These are phyloP conservation scores for Drosophila watanabei DNA, from an alignment of 1,140 invertebrate genomes.

Conservation along the genomic window DNA sequence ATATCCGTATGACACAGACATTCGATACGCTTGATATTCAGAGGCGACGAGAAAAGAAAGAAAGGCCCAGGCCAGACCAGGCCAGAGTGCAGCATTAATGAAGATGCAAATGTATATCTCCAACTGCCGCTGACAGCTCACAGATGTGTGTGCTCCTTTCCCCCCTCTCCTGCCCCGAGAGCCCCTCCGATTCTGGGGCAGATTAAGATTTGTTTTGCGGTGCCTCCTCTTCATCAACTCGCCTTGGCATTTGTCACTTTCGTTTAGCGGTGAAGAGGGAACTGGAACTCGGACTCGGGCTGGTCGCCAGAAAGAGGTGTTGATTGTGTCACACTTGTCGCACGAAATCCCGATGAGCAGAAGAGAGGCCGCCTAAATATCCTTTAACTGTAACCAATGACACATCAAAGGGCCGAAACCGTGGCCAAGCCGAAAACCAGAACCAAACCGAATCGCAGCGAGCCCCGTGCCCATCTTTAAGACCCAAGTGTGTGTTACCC, in stretches of 20 bases:
- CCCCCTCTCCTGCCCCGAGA: not conserved
- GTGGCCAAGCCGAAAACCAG: conserved; percentile 13
- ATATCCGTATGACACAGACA: conserved; percentile 18
- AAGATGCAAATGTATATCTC: conserved; percentile 74
- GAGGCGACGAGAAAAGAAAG: conserved; percentile 4
- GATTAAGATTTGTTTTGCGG: conserved; percentile 62
- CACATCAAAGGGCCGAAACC: conserved; percentile 66
- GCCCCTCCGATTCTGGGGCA: conserved; percentile 29
- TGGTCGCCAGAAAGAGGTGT: conserved; percentile 61
- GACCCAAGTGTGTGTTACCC: conserved; percentile 36
- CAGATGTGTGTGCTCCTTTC: conserved; percentile 41
- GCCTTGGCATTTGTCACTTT: conserved; percentile 77
- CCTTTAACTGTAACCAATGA: conserved; percentile 83
- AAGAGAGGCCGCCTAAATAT: conserved; percentile 78
- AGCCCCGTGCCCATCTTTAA: conserved; percentile 54
- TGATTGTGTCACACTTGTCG: conserved; percentile 82
- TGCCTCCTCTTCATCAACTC: conserved; percentile 43
- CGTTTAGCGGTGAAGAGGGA: conserved; percentile 74
- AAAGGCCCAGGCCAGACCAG: not conserved
- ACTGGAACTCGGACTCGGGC: not conserved
- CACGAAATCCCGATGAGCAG: conserved; percentile 4
- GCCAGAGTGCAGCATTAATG: conserved; percentile 65
- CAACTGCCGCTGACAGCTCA: conserved; percentile 57
- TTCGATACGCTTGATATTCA: conserved; percentile 53
- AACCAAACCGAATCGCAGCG: conserved; percentile 25